Percentiles rank a stretch among this genome's conserved stretches.
Evolutionary conservation across 2,888 invertebrate species (phyloP).

Genomic region (Agelastica alni): DNA sequence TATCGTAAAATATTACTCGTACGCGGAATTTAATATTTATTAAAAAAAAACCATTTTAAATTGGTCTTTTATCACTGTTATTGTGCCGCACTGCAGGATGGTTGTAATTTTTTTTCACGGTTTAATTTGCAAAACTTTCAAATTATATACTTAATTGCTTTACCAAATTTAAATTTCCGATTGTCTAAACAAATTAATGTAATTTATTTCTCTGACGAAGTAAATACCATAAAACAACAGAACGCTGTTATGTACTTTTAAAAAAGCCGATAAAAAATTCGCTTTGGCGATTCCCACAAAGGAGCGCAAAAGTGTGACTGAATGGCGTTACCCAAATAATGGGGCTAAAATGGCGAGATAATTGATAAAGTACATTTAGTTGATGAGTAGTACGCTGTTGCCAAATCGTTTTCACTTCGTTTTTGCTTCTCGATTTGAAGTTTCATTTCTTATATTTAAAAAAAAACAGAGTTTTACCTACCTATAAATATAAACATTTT

Average conservation of each 20-base stretch:
- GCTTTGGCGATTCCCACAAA: constrained; percentile 30
- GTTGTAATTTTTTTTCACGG: neutral
- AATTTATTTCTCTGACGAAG: constrained; percentile 16
- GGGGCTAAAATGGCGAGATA: constrained; percentile 45
- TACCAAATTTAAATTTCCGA: constrained; percentile 18
- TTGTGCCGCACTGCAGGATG: neutral
- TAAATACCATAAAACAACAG: constrained; percentile 25
- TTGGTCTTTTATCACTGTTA: too few species aligned
- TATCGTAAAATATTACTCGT: too few species aligned
- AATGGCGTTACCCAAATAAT: constrained; percentile 41
- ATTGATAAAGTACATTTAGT: constrained; percentile 39
- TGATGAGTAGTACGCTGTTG: constrained; percentile 10
- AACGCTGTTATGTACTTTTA: constrained; percentile 25
- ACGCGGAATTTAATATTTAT: too few species aligned
- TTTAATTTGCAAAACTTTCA: neutral
- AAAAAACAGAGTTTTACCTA: too few species aligned
- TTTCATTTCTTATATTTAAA: too few species aligned
- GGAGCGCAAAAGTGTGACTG: constrained; percentile 34
- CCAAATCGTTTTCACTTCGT: constrained; percentile 7
- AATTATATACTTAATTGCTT: neutral
- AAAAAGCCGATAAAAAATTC: constrained; percentile 37
- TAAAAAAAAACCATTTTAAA: too few species aligned
- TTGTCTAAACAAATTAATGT: constrained; percentile 21
- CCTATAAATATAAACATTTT: too few species aligned
- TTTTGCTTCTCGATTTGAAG: neutral